Conservation (phyloP, 2,888 invertebrate genomes). For the Drosophila stalkeri region DNA sequence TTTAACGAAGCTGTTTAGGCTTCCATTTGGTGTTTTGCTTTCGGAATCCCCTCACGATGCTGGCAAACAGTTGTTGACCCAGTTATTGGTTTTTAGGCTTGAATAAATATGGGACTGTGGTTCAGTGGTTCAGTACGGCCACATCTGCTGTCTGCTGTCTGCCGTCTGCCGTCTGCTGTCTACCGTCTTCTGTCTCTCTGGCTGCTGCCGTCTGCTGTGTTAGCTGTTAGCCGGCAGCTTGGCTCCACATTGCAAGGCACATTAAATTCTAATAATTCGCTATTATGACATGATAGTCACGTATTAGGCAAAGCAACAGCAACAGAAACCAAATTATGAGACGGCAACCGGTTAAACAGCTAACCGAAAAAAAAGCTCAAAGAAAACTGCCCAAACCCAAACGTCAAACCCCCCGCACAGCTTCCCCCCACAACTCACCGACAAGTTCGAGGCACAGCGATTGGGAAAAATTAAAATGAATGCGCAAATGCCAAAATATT, state of each 20-base stretch:
- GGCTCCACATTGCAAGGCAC: constrained; percentile 56
- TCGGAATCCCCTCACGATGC: constrained; percentile 31
- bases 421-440: not conserved
- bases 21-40: constrained; percentile 19
- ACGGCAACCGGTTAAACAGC: constrained; percentile 70
- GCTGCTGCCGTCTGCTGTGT: constrained; percentile 17
- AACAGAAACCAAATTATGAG: constrained; percentile 74
- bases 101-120: constrained; percentile 63
- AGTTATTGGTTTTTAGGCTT: constrained; percentile 55
- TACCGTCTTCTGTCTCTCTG: constrained; percentile 2
- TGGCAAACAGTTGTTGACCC: constrained; percentile 54
- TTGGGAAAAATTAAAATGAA: constrained; percentile 72
- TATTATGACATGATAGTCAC: constrained; percentile 81
- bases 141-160: constrained; percentile 30
- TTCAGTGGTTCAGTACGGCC: constrained; percentile 44
- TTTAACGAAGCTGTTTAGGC: constrained; percentile 7
- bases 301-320: constrained; percentile 73
- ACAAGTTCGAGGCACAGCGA: constrained; percentile 20
- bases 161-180: constrained; percentile 18
- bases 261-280: constrained; percentile 81
- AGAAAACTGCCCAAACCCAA: constrained; percentile 18
- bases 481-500: constrained; percentile 81
- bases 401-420: not conserved
- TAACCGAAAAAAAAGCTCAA: constrained; percentile 42
- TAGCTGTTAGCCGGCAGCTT: constrained; percentile 30